Base-by-base conservation (phyloP, 2,113 vertebrate species). In the Nothoprocta perdicaria region DNA sequence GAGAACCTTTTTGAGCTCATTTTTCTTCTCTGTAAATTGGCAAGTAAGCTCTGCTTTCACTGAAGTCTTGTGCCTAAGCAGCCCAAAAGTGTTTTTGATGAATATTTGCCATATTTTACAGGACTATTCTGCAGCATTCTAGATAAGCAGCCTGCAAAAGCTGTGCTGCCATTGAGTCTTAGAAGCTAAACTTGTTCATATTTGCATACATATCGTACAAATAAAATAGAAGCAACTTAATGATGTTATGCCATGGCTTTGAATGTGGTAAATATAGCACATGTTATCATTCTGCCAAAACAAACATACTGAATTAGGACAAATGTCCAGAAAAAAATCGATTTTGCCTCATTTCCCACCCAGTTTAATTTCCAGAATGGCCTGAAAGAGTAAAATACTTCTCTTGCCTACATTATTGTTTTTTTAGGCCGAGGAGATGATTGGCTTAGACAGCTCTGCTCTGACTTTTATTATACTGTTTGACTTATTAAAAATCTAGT, bases 271-370 rank as follows among this genome's bases (percentile, higher is more conserved):
- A 63, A 11, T 45, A 31, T 31, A 65, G 45, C 41, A 33, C 14
- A 43, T 0, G 0, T 46, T 69, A 52, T 43, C 50, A 38, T 65
- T 55, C 3, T 3, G 65, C 33, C 72, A 80, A 92, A 93, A 40
- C 17, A 83, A 91, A 74, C 21, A 62, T 2, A 4, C 19, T 72
- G 72, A 27, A 67, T 80, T 92, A 62, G 31, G 61, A 89, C 23
- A 78, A 24, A 75, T 61, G 77, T 83, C 69, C 62, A 87, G 82
- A 80, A 95, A 91, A 93, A 91, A 93, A 57, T 33, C 83, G n/a
- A 62, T 79, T 94, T 93, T 75, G 38, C 77, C 40, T 87, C 18
- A 60, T 80, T 72, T 67, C 21, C 33, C 48, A 89, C 33, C 14
- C 24, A 29, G 10, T 75, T 89, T 27, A 43, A 13, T 89, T 91